Conservation (phyloP, 2,113 vertebrate genomes). For the Trochalopteron elliotii region DNA sequence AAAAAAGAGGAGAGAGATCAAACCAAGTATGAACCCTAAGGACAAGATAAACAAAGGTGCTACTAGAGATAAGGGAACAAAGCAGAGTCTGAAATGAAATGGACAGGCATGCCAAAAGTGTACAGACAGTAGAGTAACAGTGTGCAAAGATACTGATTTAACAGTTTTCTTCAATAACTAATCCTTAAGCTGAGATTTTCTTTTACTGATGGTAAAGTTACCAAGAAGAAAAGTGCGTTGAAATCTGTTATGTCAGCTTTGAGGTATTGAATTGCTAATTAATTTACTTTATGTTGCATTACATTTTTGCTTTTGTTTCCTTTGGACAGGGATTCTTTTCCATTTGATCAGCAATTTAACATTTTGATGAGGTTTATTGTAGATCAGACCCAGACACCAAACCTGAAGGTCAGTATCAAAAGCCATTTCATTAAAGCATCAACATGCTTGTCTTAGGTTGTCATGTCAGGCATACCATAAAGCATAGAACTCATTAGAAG, state of each 20-base stretch:
- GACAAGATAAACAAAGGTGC: not conserved
- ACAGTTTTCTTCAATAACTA: not conserved
- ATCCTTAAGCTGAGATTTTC: not conserved
- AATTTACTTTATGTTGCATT: not conserved
- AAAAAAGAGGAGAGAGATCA: not conserved
- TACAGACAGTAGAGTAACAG: not conserved
- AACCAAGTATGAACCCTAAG: not conserved
- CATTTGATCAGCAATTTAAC: slow-evolving; percentile 98
- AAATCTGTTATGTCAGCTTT: not conserved
- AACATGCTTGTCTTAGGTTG: not conserved
- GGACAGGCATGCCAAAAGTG: not conserved
- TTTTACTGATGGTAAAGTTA: not conserved
- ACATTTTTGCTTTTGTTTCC: slow-evolving; percentile 1
- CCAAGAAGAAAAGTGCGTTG: not conserved
- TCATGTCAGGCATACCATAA: not conserved
- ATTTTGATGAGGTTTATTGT: slow-evolving; percentile 99
- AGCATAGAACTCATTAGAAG: not conserved
- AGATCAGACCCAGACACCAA: slow-evolving; percentile 98
- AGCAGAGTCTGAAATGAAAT: not conserved
- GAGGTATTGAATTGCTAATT: not conserved
- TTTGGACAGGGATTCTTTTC: slow-evolving; percentile 90
- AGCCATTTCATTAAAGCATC: not conserved
- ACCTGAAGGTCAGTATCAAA: slow-evolving; percentile 87
- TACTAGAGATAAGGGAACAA: not conserved
- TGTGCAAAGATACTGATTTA: not conserved